Conservation (phyloP, 2,888 invertebrate genomes). For the Cheilosia soror region DNA sequence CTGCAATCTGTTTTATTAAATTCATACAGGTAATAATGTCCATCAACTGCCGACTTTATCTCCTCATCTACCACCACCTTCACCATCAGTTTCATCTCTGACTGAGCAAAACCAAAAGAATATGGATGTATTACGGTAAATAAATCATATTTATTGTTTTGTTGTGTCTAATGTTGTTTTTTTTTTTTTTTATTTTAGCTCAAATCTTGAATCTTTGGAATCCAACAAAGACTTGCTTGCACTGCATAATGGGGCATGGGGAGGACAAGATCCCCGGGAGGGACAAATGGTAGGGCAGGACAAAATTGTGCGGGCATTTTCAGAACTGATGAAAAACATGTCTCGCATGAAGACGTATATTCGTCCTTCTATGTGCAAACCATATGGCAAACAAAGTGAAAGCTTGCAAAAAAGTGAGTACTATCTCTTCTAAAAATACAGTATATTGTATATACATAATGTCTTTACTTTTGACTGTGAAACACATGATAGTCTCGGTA, state of each 20-base stretch:
- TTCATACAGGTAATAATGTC: constrained; percentile 48
- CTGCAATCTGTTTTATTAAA: not conserved
- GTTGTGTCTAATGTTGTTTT: not conserved
- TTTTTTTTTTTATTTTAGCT: constrained; percentile 76
- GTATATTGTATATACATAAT: no score
- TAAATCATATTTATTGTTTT: not conserved
- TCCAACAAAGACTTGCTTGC: constrained; percentile 88
- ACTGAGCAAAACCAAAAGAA: constrained; percentile 80
- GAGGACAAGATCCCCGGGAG: constrained; percentile 79
- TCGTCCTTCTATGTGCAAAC: constrained; percentile 94
- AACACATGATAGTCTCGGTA: no score
- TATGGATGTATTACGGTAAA: constrained; percentile 81
- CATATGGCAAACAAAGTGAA: constrained; percentile 95
- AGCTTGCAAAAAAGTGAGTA: constrained; percentile 92
- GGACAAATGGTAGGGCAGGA: constrained; percentile 88
- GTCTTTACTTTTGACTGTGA: no score
- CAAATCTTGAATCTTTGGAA: constrained; percentile 83
- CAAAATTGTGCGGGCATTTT: constrained; percentile 93
- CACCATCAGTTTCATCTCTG: constrained; percentile 78
- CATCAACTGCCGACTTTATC: constrained; percentile 78
- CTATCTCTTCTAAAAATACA: no score
- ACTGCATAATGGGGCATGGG: constrained; percentile 89
- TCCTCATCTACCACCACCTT: constrained; percentile 72
- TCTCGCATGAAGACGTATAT: constrained; percentile 95
- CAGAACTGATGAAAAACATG: constrained; percentile 94